Base-by-base conservation (phyloP, 2,888 invertebrate species). In the Mythimna impura region DNA sequence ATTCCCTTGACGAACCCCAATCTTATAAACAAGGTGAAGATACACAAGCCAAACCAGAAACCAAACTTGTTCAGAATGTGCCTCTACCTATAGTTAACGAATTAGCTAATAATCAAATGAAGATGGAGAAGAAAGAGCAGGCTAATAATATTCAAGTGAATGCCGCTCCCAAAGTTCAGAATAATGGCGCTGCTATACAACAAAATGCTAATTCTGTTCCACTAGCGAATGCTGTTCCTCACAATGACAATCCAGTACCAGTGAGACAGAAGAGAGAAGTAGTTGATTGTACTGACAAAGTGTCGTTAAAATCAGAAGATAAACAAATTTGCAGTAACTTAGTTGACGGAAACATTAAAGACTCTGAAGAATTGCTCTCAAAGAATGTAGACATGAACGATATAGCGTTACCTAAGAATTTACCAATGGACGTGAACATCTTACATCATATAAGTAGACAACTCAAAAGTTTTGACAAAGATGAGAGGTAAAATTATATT, bases 11-110 rank as follows among this genome's bases (percentile, higher is more conserved):
- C 66, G 95, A 95, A 87, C 95, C 95, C 1, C 91, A 94, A 78
- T 95, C 94, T 0, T 95, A 95, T 62, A 93, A 92, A 86, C 83
- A 88, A 88, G 95, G 94, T 0, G 94, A 95, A 88, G 94, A 94
- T 73, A 71, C 76, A 43, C 89, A 92, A 76, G 87, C 83, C 0
- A 82, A 87, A 55, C 50, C 77, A 22, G 76, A 86, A 70, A 60
- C 14, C 30, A 84, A 86, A 76, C 22, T 79, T 9, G 73, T 85
- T 43, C 89, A 89, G 84, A 93, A 93, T 68, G 77, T 93, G 14
- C 94, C 93, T 36, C 52, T 92, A 76, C 90, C 93, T 22, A 86
- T 94, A 75, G 92, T 93, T 71, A 93, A 89, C 6, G 84, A 82
- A 66, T 50, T 86, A 62, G 76, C 76, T 20, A 83, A 78, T 55